Base-by-base conservation (phyloP, 1,140 invertebrate genomes). In the Lepidurus couesii region DNA sequence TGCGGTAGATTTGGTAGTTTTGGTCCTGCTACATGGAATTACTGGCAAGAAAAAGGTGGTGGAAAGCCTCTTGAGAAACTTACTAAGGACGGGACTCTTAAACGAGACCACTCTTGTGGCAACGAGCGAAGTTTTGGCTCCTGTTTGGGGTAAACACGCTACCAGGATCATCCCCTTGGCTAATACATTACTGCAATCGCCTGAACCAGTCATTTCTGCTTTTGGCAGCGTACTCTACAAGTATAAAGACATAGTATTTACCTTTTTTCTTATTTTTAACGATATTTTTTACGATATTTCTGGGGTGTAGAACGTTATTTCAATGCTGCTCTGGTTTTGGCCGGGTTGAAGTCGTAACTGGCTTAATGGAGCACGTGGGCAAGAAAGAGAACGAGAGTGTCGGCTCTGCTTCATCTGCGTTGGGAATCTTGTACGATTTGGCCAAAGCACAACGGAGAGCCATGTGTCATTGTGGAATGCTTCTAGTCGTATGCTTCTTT, bases 21-120 rank as follows among this genome's bases (percentile, higher is more conserved):
- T 79, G 44, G 74, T 79, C 21, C 42, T 79, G 13, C 74, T 75
- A 24, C 78, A 79, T 44, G 75, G 75, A 11, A 24, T 79, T 44
- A 75, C 74, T 9, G 78, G 78, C 9, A 74, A 75, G 24, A 73
- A 42, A 43, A 73, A 7, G 9, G 74, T 13, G 16, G 78, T 79
- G 26, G 78, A 79, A 24, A 73, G 65, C 24, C 43, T 75, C 11
- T 8, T 79, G 16, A 73, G 74, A 13, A 79, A 75, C 16, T 75
- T 75, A 44, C 44, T 79, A 1, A 74, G 78, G 7, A 26, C 42
- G 8, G 78, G 75, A 11, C 44, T 10, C 24, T 26, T 79, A 44
- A 79, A 42, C 1, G 73, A 73, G n/a, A 75, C 24, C 7, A 74
- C 75, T 21, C 42, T 79, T 44, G 11, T 43, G 13, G 65, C 44